Evolutionary conservation across 2,797 vertebrate genomes (phyloP).

Genomic region (Chelon labrosus): DNA sequence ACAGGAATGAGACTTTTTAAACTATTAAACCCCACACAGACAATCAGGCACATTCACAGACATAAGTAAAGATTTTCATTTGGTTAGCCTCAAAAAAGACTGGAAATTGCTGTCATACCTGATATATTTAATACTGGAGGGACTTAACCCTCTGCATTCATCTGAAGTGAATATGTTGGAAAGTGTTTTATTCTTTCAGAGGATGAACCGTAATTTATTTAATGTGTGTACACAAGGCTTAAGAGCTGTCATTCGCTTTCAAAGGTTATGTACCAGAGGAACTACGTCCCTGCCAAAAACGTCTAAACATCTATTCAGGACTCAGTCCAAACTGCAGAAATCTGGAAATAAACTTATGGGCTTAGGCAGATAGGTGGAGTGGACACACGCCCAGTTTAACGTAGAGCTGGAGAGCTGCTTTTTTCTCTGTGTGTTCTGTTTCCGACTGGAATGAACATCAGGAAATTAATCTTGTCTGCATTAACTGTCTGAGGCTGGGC

Average conservation of each 20-base stretch:
- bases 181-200: constrained; percentile 26
- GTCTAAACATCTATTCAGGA: constrained; percentile 54
- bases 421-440: constrained; percentile 50
- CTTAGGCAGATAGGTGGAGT: constrained; percentile 73
- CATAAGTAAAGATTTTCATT: constrained; percentile 76
- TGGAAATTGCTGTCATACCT: constrained; percentile 73
- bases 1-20: constrained; percentile 72
- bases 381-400: constrained; percentile 79
- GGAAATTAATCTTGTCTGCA: constrained; percentile 83
- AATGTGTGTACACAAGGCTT: constrained; percentile 14
- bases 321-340: constrained; percentile 67
- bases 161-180: constrained; percentile 35
- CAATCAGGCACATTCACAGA: constrained; percentile 80
- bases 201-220: constrained; percentile 7
- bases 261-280: constrained; percentile 32
- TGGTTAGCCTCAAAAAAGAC: constrained; percentile 63
- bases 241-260: constrained; percentile 31
- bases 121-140: constrained; percentile 55
- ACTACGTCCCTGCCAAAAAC: constrained; percentile 32
- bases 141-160: constrained; percentile 50
- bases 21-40: constrained; percentile 71
- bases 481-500: constrained; percentile 75
- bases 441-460: constrained; percentile 81
- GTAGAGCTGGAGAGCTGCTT: constrained; percentile 46
- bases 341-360: constrained; percentile 74